These are phyloP conservation scores for Anarhynchus alexandrinus DNA, from an alignment of 2,113 vertebrate species.

Conservation along the genomic window DNA sequence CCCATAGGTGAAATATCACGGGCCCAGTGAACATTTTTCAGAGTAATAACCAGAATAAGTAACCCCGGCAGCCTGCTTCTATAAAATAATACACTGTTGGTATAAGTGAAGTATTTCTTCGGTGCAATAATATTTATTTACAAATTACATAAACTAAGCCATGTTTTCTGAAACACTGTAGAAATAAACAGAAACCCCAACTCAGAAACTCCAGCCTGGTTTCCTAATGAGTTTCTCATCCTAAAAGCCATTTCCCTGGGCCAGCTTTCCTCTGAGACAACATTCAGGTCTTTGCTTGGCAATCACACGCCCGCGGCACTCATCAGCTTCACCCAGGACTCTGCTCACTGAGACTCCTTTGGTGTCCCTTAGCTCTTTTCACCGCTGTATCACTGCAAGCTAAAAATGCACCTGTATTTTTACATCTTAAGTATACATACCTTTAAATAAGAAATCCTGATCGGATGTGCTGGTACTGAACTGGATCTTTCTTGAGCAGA, in stretches of 20 bases:
- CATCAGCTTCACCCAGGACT: neutral
- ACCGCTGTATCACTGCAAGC: neutral
- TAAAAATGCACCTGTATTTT: neutral
- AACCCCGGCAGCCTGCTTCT: neutral
- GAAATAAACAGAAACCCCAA: neutral
- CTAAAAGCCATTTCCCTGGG: neutral
- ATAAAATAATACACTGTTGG: neutral
- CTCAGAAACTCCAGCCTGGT: neutral
- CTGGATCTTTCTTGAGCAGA: neutral
- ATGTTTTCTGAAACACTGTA: rapidly evolving
- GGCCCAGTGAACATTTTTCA: neutral
- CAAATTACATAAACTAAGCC: neutral
- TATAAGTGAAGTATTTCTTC: neutral
- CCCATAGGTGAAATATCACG: neutral
- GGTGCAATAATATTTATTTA: neutral
- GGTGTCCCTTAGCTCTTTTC: neutral
- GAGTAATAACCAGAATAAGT: neutral
- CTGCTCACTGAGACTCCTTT: rapidly evolving
- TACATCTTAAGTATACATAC: neutral
- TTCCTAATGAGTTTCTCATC: neutral
- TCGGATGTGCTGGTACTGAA: neutral
- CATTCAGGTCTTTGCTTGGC: neutral
- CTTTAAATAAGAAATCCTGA: neutral
- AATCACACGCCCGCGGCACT: too few relatives aligned
- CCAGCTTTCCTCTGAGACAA: neutral